Base-by-base conservation (phyloP, 2,888 invertebrate species). In the Aradus depressus region DNA sequence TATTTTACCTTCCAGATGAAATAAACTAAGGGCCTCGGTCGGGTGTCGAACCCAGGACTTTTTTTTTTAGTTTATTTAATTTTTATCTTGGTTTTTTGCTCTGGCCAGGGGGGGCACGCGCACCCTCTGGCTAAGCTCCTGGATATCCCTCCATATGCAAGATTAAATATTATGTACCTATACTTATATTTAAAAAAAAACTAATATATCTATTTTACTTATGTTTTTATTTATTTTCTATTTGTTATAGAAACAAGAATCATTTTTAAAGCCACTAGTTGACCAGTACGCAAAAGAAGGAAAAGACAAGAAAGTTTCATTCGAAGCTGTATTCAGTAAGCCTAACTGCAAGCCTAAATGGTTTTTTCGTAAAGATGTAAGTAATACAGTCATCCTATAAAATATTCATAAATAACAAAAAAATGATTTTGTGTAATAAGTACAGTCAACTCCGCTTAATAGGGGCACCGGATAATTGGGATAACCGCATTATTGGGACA, bases 281-380 rank as follows among this genome's bases (percentile, higher is more conserved):
- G 96, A 97, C 73, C 84, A 89, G 72, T 85, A 84, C 67, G 88
- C 88, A 60, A 86, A 91, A 70, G 88, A 97, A 78, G 88, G 95
- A 62, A 92, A 93, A 70, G 95, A 96, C 70, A 93, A 92, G 69
- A 89, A 90, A 70, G 89, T 91, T 60, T 76, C 79, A 34, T 93
- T 98, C 66, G 90, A 91, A 69, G 90, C 88, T 56, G 84, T 86
- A 66, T 99, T 97, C 74, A 89, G 92, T 58, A 97, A 95, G 72
- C 83, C 92, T n/a, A 93, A 95, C 68, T 77, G 84, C 64, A 91
- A 91, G 67, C 87, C 90, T 6, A 90, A 86, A 70, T 92, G 92
- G 92, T 79, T 78, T 66, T 84, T 86, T 74, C 80, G 89, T 56
- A 90, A 90, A 72, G 90, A 91, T 73, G 91, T 90, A 75, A 80